Evolutionary conservation across 2,797 vertebrate genomes (phyloP).

Genomic region (Lates japonicus): DNA sequence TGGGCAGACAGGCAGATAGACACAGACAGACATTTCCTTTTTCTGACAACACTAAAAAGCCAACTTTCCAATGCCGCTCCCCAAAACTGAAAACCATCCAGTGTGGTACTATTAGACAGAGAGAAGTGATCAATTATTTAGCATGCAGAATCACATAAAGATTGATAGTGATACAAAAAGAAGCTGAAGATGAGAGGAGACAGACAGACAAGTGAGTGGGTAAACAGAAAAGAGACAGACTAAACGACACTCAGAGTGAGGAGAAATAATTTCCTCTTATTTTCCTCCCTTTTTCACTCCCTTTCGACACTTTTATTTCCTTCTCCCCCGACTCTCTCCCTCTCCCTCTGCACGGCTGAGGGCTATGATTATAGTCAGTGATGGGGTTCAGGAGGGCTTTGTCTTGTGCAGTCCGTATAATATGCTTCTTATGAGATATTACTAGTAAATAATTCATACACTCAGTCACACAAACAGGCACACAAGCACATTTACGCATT

Average conservation of each 20-base stretch:
- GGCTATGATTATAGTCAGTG: conserved; percentile 70
- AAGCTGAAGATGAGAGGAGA: background rate
- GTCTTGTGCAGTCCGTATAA: conserved; percentile 73
- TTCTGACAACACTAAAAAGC: conserved; percentile 8
- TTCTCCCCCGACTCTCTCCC: conserved; percentile 2
- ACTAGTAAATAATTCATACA: conserved; percentile 79
- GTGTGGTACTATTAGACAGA: conserved; percentile 8
- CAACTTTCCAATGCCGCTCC: background rate
- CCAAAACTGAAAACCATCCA: conserved; percentile 13
- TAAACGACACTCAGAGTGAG: conserved; percentile 18
- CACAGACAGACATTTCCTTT: background rate
- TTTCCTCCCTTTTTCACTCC: conserved; percentile 25
- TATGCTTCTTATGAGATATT: conserved; percentile 77
- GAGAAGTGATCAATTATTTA: conserved; percentile 32
- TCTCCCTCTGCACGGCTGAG: conserved; percentile 30
- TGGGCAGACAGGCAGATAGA: conserved; percentile 6
- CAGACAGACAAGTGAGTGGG: conserved; percentile 2
- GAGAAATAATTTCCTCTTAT: background rate
- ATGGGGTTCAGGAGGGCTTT: conserved; percentile 72
- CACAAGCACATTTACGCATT: conserved; percentile 48
- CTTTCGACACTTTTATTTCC: conserved; percentile 54
- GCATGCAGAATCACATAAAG: background rate
- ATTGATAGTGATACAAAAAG: background rate
- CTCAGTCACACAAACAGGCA: conserved; percentile 60
- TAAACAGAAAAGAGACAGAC: conserved; percentile 18